A percentile compares a stretch with the other conserved stretches of the same genome.
phyloP scores from a whole-genome alignment of 2,797 vertebrate species.

The Euphonia xanthogaster region DNA sequence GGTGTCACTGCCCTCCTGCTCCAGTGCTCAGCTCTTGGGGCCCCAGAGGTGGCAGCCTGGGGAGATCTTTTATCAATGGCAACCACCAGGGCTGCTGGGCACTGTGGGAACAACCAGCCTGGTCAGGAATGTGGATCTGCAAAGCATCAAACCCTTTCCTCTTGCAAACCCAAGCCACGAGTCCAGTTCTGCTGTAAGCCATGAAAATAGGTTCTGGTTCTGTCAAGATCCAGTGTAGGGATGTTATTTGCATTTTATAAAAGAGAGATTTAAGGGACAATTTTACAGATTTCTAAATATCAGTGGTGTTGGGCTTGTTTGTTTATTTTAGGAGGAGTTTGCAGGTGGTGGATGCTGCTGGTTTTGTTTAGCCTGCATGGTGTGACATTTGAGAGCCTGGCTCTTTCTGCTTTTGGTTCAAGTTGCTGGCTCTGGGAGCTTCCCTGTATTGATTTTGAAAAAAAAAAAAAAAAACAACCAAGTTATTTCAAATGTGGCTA shows the following conservation, averaged over 20 bases:
- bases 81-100: neutral
- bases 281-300: neutral
- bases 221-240: neutral
- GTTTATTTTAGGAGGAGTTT: neutral
- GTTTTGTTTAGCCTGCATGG: neutral
- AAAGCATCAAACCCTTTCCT: neutral
- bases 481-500: neutral
- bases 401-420: neutral
- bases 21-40: neutral
- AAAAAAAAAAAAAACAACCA: neutral
- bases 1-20: neutral
- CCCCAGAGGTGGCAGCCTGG: neutral
- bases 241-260: neutral
- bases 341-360: constrained; percentile 21
- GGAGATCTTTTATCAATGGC: neutral
- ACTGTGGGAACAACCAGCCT: neutral
- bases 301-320: accelerated
- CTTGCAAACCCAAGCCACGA: neutral
- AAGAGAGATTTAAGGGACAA: neutral
- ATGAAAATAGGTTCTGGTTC: neutral
- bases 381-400: constrained; percentile 28
- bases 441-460: neutral
- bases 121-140: neutral
- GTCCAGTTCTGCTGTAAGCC: neutral
- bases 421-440: constrained; percentile 11